These are phyloP conservation scores for Bubalus kerabau DNA, from an alignment of 2,113 vertebrate genomes.

Conservation along the genomic window DNA sequence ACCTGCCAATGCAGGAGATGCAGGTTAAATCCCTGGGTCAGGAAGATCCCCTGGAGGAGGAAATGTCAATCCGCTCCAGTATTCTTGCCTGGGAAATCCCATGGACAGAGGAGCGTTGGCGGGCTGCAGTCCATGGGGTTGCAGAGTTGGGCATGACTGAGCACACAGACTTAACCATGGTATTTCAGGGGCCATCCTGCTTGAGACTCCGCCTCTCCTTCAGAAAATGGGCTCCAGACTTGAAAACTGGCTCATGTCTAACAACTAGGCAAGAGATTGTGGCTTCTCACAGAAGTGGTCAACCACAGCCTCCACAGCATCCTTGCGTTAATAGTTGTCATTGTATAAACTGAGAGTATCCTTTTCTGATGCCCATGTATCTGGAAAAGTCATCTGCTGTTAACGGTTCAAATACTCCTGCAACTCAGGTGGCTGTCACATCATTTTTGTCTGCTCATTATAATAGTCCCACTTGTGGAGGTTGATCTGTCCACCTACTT, in stretches of 20 bases:
- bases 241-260: background rate
- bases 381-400: background rate
- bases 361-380: background rate
- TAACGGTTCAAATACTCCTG: background rate
- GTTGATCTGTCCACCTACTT: background rate
- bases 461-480: no score
- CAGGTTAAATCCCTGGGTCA: background rate
- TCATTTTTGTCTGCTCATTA: background rate
- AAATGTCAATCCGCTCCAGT: background rate
- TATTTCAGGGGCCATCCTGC: background rate
- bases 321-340: background rate
- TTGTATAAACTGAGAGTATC: background rate
- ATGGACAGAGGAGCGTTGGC: fast-evolving
- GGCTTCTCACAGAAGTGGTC: background rate
- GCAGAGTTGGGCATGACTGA: background rate
- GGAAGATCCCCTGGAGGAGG: background rate
- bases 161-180: background rate
- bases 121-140: background rate
- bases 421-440: background rate
- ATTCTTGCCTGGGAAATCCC: background rate
- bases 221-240: background rate
- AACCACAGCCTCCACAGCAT: background rate
- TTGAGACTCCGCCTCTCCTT: background rate
- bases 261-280: background rate
- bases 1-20: background rate